Evolutionary conservation across 2,888 invertebrate genomes (phyloP), one percentile per base, ranked within the genome.

Genomic region (Acrocera orbiculus): DNA sequence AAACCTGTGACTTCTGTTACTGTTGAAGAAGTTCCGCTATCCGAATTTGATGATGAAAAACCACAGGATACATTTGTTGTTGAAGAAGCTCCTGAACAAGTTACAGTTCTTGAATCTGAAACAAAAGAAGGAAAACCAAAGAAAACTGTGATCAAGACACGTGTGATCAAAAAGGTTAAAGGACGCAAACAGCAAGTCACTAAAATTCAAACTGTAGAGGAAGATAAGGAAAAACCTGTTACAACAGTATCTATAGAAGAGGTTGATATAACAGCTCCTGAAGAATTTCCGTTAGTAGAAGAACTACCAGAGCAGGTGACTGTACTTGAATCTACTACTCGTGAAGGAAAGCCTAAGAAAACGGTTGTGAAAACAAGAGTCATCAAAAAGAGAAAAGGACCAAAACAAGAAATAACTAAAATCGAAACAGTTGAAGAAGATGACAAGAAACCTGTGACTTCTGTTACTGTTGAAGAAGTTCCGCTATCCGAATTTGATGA

Each of bases 101-200:
- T 58, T 1, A 54, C 56, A 27, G 47, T 52, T 4, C 42, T 49
- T 24, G 50, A 53, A 34, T 47, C 47, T 3, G 30, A 39, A 2
- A 42, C 44, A 1, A 36, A 44, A 38, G 40, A 46, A 24, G 47
- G 46, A 32, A 44, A 41, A 37, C 16, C 44, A 35, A 41, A 50
- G 42, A 46, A 54, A 47, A 50, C 52, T 43, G 47, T 45, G 4
- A 46, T 44, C n/a, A 54, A 52, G 32, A 55, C 50, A 25, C 46
- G 55, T 15, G 48, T 48, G 6, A 50, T 55, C 32, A 55, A 48
- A 38, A 56, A 52, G 47, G 48, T 47, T 4, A 54, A 43, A 42
- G 62, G 53, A 29, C 40, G 43, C 32, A 55, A 54, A 46, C 45
- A 55, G 28, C 54, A 62, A 43, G 46, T 55, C n/a, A 60, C 57